Conservation (phyloP, 1,140 invertebrate genomes). For the Nebria ingens region DNA sequence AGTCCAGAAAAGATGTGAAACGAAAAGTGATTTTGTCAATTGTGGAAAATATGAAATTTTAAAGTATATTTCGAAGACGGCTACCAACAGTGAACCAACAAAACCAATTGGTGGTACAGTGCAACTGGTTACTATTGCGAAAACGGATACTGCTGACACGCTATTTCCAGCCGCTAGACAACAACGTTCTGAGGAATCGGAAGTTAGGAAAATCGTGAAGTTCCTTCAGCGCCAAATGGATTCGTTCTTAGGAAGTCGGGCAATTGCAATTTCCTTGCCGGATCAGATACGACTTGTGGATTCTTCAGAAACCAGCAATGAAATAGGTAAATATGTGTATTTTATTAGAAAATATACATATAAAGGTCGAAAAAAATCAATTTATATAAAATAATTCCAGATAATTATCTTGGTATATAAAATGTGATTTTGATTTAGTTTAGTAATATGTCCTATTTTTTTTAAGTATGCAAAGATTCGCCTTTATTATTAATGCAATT, state of each 20-base stretch:
- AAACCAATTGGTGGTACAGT: conserved; percentile 5
- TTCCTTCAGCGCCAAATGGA: conserved; percentile 13
- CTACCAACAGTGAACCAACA: neutral
- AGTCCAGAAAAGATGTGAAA: neutral
- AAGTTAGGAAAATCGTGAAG: conserved; percentile 13
- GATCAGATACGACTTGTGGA: conserved; percentile 7
- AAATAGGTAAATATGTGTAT: neutral
- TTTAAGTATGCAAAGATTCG: no score
- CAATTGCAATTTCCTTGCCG: conserved; percentile 7
- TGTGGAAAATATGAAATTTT: neutral
- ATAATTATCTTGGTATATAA: no score
- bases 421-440: no score
- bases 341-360: no score
- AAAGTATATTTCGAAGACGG: neutral
- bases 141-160: neutral
- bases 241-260: conserved; percentile 11
- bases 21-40: neutral
- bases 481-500: no score
- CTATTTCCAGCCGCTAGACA: conserved; percentile 11
- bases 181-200: neutral
- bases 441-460: no score
- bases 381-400: no score
- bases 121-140: conserved; percentile 10
- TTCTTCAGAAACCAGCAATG: neutral
- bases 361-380: no score